Base-by-base conservation (phyloP, 2,888 invertebrate species). In the Microctonus hyperodae region DNA sequence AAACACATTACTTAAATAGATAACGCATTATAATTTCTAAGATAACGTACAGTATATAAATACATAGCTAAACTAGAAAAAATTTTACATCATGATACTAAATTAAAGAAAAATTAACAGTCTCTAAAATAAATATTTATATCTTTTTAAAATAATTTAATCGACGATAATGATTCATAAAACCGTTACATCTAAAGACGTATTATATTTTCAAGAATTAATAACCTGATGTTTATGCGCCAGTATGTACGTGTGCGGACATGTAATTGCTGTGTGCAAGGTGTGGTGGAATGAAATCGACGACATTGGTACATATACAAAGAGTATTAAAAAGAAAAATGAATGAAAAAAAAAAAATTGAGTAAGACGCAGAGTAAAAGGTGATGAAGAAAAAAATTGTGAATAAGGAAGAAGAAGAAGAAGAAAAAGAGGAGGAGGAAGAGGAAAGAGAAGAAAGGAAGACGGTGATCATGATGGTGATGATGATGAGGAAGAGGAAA, bases 301-400 rank as follows among this genome's bases (percentile, higher is more conserved):
- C n/a, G 51, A 51, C 51, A 51, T 13, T 51, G 23, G 23, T n/a
- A 28, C n/a, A n/a, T 25, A 22, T 9, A 35, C 31, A 51, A n/a
- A 48, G 23, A 48, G 28, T 23, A 28, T 7, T 50, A 35, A 23
- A 13, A 10, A 61, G 37, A 51, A n/a, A 48, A 35, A 37, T 23
- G 23, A 48, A 28, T 23, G 23, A 20, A 55, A 35, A 37, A 37
- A 65, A 37, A 65, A 64, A 64, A 67, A 31, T 56, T 48, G 44
- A 64, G 20, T 50, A 28, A 31, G 13, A 16, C 11, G 31, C n/a
- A 57, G 40, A 51, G 28, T 44, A 33, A 57, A 20, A 28, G 44
- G 22, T 13, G 23, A 28, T 60, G 48, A 22, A 9, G n/a, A 60
- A 33, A 28, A 64, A 50, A 64, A 64, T 64, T 65, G 23, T 56